These are phyloP conservation scores for Daubentonia madagascariensis DNA, from an alignment of 2,113 vertebrate species.

Conservation along the genomic window DNA sequence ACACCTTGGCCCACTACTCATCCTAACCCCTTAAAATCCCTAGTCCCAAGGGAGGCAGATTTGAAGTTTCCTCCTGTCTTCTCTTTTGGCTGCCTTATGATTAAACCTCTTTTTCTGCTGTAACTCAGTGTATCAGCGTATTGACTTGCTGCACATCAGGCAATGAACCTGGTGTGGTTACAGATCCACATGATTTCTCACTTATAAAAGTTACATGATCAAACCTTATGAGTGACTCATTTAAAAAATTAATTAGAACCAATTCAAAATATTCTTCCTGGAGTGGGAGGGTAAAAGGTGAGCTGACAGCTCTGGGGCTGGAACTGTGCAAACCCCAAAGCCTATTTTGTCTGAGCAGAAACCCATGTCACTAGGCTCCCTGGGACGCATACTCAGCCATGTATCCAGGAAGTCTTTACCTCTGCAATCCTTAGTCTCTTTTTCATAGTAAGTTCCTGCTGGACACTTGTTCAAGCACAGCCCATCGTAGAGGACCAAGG, in stretches of 20 bases:
- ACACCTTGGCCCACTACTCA: no score
- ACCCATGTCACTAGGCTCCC: background rate
- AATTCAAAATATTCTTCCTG: background rate
- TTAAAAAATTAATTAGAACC: background rate
- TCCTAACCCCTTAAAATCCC: no score
- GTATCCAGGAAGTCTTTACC: conserved; percentile 78
- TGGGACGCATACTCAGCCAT: accelerated
- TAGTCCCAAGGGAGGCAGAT: no score
- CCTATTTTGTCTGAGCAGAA: background rate
- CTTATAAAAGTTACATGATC: background rate
- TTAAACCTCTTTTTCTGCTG: no score
- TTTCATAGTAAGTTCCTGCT: conserved; percentile 83
- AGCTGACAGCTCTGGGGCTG: background rate
- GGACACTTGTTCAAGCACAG: conserved; percentile 87
- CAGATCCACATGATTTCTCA: background rate
- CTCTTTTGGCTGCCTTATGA: no score
- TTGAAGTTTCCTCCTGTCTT: no score
- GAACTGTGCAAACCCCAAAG: background rate
- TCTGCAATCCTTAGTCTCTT: conserved; percentile 82
- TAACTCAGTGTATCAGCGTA: no score
- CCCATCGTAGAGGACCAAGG: conserved; percentile 82
- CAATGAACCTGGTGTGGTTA: no score
- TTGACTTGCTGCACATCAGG: no score
- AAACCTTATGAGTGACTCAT: background rate
- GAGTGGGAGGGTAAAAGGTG: background rate